Conservation (phyloP, 1,140 invertebrate species). For the Eupristina koningsbergeri region DNA sequence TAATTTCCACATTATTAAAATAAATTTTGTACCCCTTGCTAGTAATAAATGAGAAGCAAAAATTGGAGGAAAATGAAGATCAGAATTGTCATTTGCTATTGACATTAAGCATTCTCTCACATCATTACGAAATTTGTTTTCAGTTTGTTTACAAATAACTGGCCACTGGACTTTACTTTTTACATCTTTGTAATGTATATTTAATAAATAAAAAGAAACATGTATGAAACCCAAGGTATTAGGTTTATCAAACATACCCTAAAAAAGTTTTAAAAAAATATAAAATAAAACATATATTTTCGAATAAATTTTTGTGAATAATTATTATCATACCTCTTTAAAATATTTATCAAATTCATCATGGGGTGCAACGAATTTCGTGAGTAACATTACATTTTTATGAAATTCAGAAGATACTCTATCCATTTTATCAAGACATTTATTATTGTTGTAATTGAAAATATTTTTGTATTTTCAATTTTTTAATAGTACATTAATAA, state of each 20-base stretch:
- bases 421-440: slow-evolving; percentile 45
- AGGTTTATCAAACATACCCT: slow-evolving; percentile 74
- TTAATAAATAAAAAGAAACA: slow-evolving; percentile 71
- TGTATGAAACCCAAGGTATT: slow-evolving; percentile 72
- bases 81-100: slow-evolving; percentile 61
- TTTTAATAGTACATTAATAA: background rate
- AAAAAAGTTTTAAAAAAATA: slow-evolving; percentile 27
- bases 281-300: background rate
- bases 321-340: slow-evolving; percentile 58
- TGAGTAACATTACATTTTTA: slow-evolving; percentile 60
- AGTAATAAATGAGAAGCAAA: slow-evolving; percentile 60
- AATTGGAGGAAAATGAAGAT: slow-evolving; percentile 61
- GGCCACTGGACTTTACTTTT: slow-evolving; percentile 72
- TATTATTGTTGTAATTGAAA: background rate
- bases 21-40: slow-evolving; percentile 63
- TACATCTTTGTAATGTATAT: slow-evolving; percentile 68
- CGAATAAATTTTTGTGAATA: slow-evolving; percentile 15
- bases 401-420: slow-evolving; percentile 55
- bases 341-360: slow-evolving; percentile 65
- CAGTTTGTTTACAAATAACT: slow-evolving; percentile 70
- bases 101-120: slow-evolving; percentile 60
- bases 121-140: slow-evolving; percentile 69
- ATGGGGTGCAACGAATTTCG: slow-evolving; percentile 57
- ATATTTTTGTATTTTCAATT: background rate
- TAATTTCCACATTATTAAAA: slow-evolving; percentile 64